phyloP scores from a whole-genome alignment of 2,888 invertebrate species.

The Aporophyla nigra region DNA sequence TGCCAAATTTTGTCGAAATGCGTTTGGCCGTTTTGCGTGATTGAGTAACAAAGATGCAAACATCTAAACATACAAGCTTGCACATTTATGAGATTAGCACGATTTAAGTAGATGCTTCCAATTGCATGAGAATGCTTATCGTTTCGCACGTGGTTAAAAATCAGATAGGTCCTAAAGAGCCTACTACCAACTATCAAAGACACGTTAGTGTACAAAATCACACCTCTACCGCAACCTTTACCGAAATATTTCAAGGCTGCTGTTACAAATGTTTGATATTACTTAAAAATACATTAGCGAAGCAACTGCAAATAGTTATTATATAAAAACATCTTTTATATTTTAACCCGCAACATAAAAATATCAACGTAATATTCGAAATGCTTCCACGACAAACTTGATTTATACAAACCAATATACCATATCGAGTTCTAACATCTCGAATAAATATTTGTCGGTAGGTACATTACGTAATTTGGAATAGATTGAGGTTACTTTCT shows the following conservation, averaged over 20 bases:
- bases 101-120: too few species aligned
- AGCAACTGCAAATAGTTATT: slow-evolving; percentile 18
- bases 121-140: too few species aligned
- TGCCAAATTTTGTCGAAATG: too few species aligned
- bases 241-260: not conserved
- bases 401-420: slow-evolving; percentile 56
- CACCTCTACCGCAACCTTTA: not conserved
- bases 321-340: slow-evolving; percentile 17
- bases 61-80: too few species aligned
- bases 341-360: slow-evolving; percentile 23
- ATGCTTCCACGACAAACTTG: slow-evolving; percentile 44
- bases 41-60: too few species aligned
- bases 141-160: too few species aligned
- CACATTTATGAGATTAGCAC: too few species aligned
- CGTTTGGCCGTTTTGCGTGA: too few species aligned
- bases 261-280: not conserved
- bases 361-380: slow-evolving; percentile 37
- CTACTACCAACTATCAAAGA: too few species aligned
- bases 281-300: slow-evolving; percentile 31
- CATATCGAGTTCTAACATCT: slow-evolving; percentile 50
- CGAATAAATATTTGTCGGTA: slow-evolving; percentile 59
- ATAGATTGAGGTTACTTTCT: slow-evolving; percentile 46
- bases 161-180: too few species aligned
- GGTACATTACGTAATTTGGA: slow-evolving; percentile 49
- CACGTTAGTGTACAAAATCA: too few species aligned